These are phyloP conservation scores for Megaceryle torquata DNA, from an alignment of 2,113 vertebrate species.

Conservation along the genomic window DNA sequence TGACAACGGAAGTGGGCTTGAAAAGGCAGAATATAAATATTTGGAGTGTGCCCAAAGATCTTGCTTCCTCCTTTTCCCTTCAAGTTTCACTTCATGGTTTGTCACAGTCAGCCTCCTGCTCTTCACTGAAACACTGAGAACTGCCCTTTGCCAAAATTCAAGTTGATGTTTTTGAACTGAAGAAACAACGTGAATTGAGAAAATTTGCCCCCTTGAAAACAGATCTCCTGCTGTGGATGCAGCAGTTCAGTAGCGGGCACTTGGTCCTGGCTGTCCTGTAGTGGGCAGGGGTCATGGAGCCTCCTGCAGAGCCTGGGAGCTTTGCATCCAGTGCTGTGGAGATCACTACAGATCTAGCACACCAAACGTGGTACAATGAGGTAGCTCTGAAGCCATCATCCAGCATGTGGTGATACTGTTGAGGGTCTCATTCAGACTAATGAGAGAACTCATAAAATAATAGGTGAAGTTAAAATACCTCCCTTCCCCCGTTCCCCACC, in stretches of 20 bases:
- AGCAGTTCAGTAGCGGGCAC: neutral
- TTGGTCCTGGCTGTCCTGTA: neutral
- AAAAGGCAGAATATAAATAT: slow-evolving; percentile 2
- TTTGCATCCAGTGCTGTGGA: neutral
- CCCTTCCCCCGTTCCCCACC: neutral
- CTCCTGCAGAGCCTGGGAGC: neutral
- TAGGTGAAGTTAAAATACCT: neutral
- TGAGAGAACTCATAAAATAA: neutral
- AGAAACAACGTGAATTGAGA: neutral
- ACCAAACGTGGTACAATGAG: neutral
- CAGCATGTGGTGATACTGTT: neutral
- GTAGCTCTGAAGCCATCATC: neutral
- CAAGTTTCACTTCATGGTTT: neutral
- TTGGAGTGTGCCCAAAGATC: neutral
- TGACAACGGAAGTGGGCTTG: neutral
- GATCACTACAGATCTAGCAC: too few relatives aligned
- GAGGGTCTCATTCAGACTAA: neutral
- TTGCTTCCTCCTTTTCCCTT: neutral
- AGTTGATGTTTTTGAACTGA: neutral
- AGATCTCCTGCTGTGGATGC: neutral
- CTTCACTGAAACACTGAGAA: neutral
- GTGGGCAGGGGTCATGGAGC: neutral
- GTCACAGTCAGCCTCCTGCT: neutral
- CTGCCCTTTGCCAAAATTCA: neutral
- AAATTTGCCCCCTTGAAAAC: neutral